Percentiles rank a stretch among this genome's conserved stretches.
Evolutionary conservation across 2,113 vertebrate genomes (phyloP).

Genomic region (Notothenia coriiceps): DNA sequence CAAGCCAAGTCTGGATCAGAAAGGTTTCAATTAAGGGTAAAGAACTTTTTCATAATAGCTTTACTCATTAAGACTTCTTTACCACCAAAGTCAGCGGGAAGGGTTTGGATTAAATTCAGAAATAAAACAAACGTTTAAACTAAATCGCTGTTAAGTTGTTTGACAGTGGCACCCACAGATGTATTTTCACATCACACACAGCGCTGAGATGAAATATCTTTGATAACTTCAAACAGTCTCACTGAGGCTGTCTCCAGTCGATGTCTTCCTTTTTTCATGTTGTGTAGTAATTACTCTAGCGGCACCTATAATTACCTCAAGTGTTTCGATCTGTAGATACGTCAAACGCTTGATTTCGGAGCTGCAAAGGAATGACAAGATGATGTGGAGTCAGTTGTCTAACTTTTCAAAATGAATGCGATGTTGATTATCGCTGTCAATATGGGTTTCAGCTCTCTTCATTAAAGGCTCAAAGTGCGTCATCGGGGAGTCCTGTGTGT

Average conservation of each 20-base stretch:
- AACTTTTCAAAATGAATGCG: background rate
- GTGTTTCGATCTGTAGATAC: slow-evolving; percentile 69
- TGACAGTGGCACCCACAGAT: slow-evolving; percentile 55
- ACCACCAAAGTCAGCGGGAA: background rate
- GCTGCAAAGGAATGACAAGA: background rate
- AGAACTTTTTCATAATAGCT: slow-evolving; percentile 32
- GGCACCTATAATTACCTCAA: slow-evolving; percentile 77
- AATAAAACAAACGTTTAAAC: slow-evolving; percentile 16
- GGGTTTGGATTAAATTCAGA: slow-evolving; percentile 34
- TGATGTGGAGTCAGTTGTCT: background rate
- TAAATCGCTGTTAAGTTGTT: slow-evolving; percentile 9
- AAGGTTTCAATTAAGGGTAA: slow-evolving; percentile 13
- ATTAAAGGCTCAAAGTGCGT: background rate
- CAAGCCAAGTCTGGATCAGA: slow-evolving; percentile 11
- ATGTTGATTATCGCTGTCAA: background rate
- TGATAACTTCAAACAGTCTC: slow-evolving; percentile 68
- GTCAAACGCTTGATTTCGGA: slow-evolving; percentile 61
- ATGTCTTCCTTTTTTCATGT: slow-evolving; percentile 21
- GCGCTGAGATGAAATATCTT: slow-evolving; percentile 44
- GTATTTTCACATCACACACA: slow-evolving; percentile 42
- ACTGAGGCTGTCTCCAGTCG: slow-evolving; percentile 50
- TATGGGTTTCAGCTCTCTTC: background rate
- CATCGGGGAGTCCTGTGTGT: background rate
- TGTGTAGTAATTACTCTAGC: slow-evolving; percentile 68
- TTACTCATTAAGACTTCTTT: slow-evolving; percentile 17